These are phyloP conservation scores for Pycnomerus fuliginosus DNA, from an alignment of 2,888 invertebrate genomes.

Conservation along the genomic window DNA sequence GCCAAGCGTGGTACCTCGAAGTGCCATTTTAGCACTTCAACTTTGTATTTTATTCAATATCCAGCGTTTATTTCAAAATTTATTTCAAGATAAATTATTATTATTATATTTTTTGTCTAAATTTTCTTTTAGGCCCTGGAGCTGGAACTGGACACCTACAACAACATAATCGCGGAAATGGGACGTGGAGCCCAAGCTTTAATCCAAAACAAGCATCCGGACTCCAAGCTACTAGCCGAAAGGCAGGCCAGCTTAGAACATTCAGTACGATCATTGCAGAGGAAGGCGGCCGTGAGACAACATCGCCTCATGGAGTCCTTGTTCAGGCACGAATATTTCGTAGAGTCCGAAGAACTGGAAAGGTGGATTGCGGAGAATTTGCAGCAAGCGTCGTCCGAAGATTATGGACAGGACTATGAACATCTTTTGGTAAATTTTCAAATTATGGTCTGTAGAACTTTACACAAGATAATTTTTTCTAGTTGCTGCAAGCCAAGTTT, in stretches of 20 bases:
- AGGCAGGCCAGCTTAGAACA: conserved; percentile 75
- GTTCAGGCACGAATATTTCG: conserved; percentile 84
- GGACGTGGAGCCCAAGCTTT: conserved; percentile 81
- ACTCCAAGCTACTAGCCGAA: conserved; percentile 75
- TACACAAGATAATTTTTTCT: neutral
- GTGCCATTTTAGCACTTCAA: too few species aligned
- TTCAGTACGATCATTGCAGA: conserved; percentile 77
- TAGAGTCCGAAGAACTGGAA: conserved; percentile 87
- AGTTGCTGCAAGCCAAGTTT: conserved; percentile 82
- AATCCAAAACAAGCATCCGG: conserved; percentile 79
- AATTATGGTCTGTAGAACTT: conserved; percentile 4
- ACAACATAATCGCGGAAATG: conserved; percentile 90
- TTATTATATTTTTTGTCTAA: too few species aligned
- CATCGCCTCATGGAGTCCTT: conserved; percentile 88
- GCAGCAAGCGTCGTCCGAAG: conserved; percentile 85
- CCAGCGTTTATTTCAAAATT: too few species aligned
- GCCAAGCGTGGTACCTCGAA: too few species aligned
- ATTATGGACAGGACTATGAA: conserved; percentile 93
- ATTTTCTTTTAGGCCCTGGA: conserved; percentile 88
- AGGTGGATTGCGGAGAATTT: conserved; percentile 91
- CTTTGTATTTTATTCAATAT: too few species aligned
- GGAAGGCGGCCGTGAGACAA: conserved; percentile 76
- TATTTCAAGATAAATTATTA: too few species aligned
- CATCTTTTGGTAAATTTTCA: conserved; percentile 67
- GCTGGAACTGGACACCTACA: conserved; percentile 87